Evolutionary conservation across 2,113 vertebrate species (phyloP).

Genomic region (Phylloscopus trochilus): DNA sequence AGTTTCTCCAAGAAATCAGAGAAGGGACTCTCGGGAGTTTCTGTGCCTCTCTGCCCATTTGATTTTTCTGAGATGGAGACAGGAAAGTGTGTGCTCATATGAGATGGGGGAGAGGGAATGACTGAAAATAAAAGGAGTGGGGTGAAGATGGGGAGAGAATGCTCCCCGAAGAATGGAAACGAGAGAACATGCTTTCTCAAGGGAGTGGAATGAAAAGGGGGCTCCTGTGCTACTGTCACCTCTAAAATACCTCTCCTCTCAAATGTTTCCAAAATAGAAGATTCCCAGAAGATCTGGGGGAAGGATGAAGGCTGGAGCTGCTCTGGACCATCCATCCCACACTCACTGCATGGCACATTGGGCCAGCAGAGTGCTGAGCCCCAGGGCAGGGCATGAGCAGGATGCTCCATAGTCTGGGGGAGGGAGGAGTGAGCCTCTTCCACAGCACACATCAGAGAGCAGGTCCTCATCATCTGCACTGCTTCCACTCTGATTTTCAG

Average conservation of each 20-base stretch:
- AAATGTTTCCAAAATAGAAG: not conserved
- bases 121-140: not conserved
- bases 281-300: not conserved
- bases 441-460: not conserved
- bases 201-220: not conserved
- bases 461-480: not conserved
- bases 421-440: not conserved
- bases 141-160: not conserved
- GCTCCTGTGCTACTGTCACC: not conserved
- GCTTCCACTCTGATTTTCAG: not conserved
- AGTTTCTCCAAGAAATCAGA: not conserved
- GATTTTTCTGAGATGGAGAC: not conserved
- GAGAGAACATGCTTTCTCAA: not conserved
- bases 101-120: not conserved
- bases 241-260: not conserved
- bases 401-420: rapidly evolving
- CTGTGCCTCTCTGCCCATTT: not conserved
- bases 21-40: not conserved
- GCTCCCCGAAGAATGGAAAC: not conserved
- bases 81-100: not conserved
- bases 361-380: not conserved
- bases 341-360: not conserved
- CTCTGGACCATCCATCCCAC: not conserved
- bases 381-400: not conserved
- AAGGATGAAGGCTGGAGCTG: not conserved